Evolutionary conservation across 2,888 invertebrate species (phyloP).

Genomic region (Hoplodrina blanda): DNA sequence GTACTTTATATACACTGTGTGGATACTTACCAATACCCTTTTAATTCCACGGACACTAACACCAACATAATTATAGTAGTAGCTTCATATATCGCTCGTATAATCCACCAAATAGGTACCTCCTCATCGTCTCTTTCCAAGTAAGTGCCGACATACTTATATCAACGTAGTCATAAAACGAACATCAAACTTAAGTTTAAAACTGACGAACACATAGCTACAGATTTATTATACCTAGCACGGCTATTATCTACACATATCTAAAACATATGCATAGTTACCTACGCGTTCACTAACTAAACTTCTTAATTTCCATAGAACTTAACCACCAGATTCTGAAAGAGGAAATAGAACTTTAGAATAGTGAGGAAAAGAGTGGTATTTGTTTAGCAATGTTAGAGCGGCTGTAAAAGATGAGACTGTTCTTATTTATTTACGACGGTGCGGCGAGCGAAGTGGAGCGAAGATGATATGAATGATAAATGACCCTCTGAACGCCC

Average conservation of each 20-base stretch:
- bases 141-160: constrained; percentile 31
- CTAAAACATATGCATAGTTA: constrained; percentile 87
- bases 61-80: neutral
- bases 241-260: constrained; percentile 82
- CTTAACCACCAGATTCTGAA: constrained; percentile 55
- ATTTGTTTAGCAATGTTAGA: constrained; percentile 65
- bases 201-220: constrained; percentile 66
- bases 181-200: constrained; percentile 69
- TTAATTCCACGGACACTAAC: neutral
- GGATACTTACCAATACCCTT: neutral
- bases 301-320: constrained; percentile 62
- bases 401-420: constrained; percentile 90
- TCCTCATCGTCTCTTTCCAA: constrained; percentile 18
- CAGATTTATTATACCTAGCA: constrained; percentile 69
- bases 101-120: constrained; percentile 3
- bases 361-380: constrained; percentile 31
- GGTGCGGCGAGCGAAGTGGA: constrained; percentile 91
- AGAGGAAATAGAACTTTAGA: constrained; percentile 41
- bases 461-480: constrained; percentile 91
- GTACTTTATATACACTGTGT: neutral
- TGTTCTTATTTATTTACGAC: constrained; percentile 91
- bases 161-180: constrained; percentile 55
- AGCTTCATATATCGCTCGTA: neutral
- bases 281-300: constrained; percentile 81
- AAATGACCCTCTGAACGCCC: constrained; percentile 88